Base-by-base conservation (phyloP, 2,113 vertebrate genomes). In the Setophaga kirtlandii region DNA sequence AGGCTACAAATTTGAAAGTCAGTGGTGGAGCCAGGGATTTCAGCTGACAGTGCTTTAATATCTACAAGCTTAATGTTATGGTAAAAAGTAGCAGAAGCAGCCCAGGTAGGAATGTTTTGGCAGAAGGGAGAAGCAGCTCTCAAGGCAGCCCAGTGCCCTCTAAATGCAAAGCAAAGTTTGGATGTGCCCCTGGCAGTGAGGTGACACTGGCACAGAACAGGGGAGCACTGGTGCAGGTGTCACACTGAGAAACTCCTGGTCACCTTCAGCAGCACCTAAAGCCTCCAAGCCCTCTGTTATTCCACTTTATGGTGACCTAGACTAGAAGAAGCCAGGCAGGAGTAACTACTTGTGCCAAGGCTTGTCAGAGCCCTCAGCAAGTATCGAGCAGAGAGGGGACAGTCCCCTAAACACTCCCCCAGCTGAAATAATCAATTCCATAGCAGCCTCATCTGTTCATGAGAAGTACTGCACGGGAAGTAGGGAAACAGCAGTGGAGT, bases 381-480 rank as follows among this genome's bases (percentile, higher is more conserved):
- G 8, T 5, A 52, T 12, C 49, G 5, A 33, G 53, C 67, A 46
- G 35, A 12, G 46, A 90, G 12, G 14, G 23, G 14, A 47, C 24
- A 14, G 22, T 41, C n/a, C 35, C 56, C 33, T n/a, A 56, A 76
- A 41, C 4, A 12, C 28, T 60, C 9, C 3, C 14, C n/a, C 33
- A 65, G 23, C 10, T 2, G 33, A 65, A 68, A 87, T 42, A 69
- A 64, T n/a, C 62, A 71, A 70, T 82, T 87, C 58, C 67, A 90
- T 4, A 95, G 96, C 93, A 82, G 46, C 89, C 89, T 78, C 93
- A 17, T 31, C 94, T 91, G 96, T 76, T 75, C 84, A 2, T 20
- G 42, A 60, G 58, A 69, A 75, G 95, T 69, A 95, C 81, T 93
- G 89, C 94, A 91, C 1, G n/a, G 42, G 8, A 49, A 83, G 21